phyloP scores from a whole-genome alignment of 2,888 invertebrate genomes.

The Campaea margaritaria region DNA sequence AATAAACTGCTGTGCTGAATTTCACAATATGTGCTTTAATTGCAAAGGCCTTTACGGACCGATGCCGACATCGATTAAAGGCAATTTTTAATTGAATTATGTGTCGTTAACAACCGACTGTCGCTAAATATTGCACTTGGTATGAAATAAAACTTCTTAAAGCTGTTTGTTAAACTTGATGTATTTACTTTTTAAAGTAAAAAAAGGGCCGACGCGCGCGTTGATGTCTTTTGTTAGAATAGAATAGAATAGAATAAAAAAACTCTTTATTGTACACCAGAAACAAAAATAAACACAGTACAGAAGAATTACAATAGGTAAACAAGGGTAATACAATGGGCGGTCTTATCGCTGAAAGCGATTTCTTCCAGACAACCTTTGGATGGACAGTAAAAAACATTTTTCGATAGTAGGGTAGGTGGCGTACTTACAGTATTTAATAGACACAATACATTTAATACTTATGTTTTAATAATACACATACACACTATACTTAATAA shows the following conservation, averaged over 20 bases:
- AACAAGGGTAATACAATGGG: no score
- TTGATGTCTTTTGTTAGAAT: constrained; percentile 29
- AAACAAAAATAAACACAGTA: no score
- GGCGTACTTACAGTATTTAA: no score
- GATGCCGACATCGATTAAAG: constrained; percentile 60
- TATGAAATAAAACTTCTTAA: constrained; percentile 21
- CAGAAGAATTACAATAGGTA: no score
- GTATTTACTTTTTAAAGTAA: background rate
- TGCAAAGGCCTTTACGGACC: constrained; percentile 48
- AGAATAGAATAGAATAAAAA: background rate
- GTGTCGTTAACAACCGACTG: constrained; percentile 46
- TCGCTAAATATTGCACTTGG: constrained; percentile 50
- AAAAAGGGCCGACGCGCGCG: constrained; percentile 11
- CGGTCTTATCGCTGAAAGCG: no score
- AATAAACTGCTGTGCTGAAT: constrained; percentile 51
- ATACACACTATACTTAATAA: no score
- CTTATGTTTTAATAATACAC: no score
- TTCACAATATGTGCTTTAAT: constrained; percentile 65
- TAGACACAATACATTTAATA: no score
- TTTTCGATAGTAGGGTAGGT: no score
- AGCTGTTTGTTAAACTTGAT: background rate
- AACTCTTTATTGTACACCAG: no score
- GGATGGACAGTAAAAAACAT: no score
- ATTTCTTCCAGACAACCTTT: no score
- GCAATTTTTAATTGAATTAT: constrained; percentile 60